phyloP scores from a whole-genome alignment of 1,140 invertebrate genomes.

The Portunus trituberculatus region DNA sequence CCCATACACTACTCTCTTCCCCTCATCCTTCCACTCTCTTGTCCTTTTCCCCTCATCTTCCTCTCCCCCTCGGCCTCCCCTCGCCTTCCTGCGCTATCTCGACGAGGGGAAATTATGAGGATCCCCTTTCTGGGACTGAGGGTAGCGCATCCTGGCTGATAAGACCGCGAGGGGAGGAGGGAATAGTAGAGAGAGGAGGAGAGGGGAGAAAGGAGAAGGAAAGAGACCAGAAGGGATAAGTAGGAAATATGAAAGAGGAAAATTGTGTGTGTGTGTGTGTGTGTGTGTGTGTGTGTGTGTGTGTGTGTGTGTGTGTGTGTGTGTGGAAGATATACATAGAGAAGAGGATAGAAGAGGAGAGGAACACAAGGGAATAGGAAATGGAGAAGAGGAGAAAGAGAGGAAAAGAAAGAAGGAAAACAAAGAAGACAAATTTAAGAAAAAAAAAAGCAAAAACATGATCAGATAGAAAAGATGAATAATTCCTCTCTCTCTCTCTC shows the following conservation, averaged over 20 bases:
- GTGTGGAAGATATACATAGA: neutral
- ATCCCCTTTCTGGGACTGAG: slow-evolving; percentile 57
- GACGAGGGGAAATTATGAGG: slow-evolving; percentile 60
- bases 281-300: slow-evolving; percentile 15
- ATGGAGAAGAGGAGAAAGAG: neutral
- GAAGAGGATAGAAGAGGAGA: neutral
- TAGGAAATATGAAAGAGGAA: neutral
- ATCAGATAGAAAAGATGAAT: neutral
- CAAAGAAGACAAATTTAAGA: neutral
- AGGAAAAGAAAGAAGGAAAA: neutral
- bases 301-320: neutral
- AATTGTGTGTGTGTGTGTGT: neutral
- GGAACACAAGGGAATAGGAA: neutral
- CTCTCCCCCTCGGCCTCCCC: neutral
- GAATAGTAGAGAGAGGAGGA: neutral
- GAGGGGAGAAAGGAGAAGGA: neutral
- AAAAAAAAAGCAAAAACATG: neutral
- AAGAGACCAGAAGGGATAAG: neutral
- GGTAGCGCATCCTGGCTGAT: slow-evolving; percentile 36
- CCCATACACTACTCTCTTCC: neutral
- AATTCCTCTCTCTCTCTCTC: too few species aligned
- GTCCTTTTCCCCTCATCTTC: neutral
- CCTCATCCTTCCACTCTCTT: neutral
- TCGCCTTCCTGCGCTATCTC: slow-evolving; percentile 47
- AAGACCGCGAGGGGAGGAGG: neutral